Base-by-base conservation (phyloP, 2,888 invertebrate species). In the Pollenia amentaria region DNA sequence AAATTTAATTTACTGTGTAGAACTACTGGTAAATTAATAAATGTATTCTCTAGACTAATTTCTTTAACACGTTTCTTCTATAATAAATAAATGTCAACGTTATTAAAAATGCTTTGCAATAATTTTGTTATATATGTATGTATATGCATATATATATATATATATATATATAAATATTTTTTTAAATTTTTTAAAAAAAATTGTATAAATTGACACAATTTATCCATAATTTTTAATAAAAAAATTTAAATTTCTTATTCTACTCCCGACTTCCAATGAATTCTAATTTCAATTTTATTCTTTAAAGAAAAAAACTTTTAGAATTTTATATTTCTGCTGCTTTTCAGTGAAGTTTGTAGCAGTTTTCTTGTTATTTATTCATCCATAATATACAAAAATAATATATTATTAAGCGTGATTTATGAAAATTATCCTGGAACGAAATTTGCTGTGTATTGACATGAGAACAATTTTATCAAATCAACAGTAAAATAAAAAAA, bases 331-430 rank as follows among this genome's bases (percentile, higher is more conserved):
- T 51, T 48, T n/a, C 8, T 69, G 46, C 38, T 76, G 44, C 8
- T 64, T 29, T 48, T 60, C 42, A 60, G 1, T 38, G 10, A 51
- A 72, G 55, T 69, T 62, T 65, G 38, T 86, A 14, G 67, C 48
- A 53, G n/a, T 65, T 60, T 29, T 46, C 10, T 60, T 67, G 53
- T 70, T 77, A 51, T 16, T 67, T 67, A n/a, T 80, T 57, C 48
- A 53, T 18, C 60, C 77, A 42, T 79, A 85, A 81, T 77, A 62
- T 69, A 85, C 72, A 55, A 81, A 77, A 21, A 67, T 60, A 70
- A 72, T 29, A 70, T 40, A 73, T 73, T 86, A 83, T 79, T 44
- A 76, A 83, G 78, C 79, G 83, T 86, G 83, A 86, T 85, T 85
- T 82, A 82, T 82, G 81, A 78, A 75, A 75, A 86, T 82, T 86